Conservation (phyloP, 1,140 invertebrate species). For the Ruditapes philippinarum region DNA sequence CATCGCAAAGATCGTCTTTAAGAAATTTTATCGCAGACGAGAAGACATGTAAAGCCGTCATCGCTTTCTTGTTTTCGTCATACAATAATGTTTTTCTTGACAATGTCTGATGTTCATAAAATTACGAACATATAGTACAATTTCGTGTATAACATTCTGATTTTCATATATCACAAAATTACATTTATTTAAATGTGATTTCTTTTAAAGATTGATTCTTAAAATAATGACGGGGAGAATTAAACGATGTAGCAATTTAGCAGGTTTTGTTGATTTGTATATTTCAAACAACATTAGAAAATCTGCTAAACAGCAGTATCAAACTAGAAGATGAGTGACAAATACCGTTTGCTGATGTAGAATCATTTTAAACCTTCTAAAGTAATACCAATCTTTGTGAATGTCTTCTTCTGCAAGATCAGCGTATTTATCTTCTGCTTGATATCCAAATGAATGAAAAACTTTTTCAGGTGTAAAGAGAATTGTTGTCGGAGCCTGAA, state of each 20-base stretch:
- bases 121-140: neutral
- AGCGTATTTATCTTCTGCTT: slow-evolving; percentile 43
- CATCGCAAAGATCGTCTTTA: neutral
- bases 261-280: no score
- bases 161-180: neutral
- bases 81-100: neutral
- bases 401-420: slow-evolving; percentile 18
- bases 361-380: slow-evolving; percentile 49
- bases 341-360: slow-evolving; percentile 27
- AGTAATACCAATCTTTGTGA: slow-evolving; percentile 38
- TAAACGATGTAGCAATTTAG: no score
- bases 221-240: no score
- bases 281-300: no score
- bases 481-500: slow-evolving; percentile 50
- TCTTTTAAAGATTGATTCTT: neutral
- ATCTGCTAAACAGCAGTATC: no score
- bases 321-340: no score
- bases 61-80: neutral
- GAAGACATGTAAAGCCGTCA: neutral
- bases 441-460: slow-evolving; percentile 51
- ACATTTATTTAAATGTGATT: neutral
- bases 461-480: slow-evolving; percentile 11
- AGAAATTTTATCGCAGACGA: neutral
- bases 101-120: neutral
- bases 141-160: neutral